A percentile compares a stretch with the other conserved stretches of the same genome.
phyloP scores from a whole-genome alignment of 30 jellyfish, hydroid and myxozoan genomes.

The Cassiopea xamachana region DNA sequence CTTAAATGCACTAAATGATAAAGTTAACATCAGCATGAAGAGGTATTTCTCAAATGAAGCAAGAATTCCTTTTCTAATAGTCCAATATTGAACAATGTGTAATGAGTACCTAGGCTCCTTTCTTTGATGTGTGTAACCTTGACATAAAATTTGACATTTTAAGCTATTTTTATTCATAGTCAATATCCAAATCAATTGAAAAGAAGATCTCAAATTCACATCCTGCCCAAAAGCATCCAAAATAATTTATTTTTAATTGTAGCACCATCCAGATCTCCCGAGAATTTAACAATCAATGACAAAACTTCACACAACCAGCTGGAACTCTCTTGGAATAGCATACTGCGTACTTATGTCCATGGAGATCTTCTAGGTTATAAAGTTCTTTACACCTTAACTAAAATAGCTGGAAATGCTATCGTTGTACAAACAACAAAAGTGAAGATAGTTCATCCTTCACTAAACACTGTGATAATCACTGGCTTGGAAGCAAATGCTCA shows the following conservation, averaged over 20 bases:
- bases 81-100: no score
- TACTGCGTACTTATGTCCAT: constrained; percentile 1
- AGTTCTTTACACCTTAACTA: constrained; percentile 36
- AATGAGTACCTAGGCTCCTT: no score
- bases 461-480: background rate
- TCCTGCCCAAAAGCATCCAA: background rate
- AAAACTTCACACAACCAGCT: constrained; percentile 13
- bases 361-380: constrained; percentile 76
- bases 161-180: no score
- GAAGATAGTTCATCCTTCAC: constrained; percentile 55
- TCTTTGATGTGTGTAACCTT: no score
- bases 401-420: constrained; percentile 27
- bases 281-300: constrained; percentile 19
- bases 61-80: no score
- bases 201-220: background rate
- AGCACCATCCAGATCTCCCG: constrained; percentile 76
- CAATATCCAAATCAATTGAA: no score
- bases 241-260: background rate
- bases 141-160: no score
- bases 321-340: constrained; percentile 31
- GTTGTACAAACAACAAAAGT: background rate
- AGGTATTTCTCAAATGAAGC: no score
- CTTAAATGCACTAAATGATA: no score
- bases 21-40: no score
- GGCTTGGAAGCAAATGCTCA: constrained; percentile 49